Evolutionary conservation across 1,140 invertebrate genomes (phyloP), one percentile per base, ranked within the genome.

Genomic region (Branchinecta lynchi): DNA sequence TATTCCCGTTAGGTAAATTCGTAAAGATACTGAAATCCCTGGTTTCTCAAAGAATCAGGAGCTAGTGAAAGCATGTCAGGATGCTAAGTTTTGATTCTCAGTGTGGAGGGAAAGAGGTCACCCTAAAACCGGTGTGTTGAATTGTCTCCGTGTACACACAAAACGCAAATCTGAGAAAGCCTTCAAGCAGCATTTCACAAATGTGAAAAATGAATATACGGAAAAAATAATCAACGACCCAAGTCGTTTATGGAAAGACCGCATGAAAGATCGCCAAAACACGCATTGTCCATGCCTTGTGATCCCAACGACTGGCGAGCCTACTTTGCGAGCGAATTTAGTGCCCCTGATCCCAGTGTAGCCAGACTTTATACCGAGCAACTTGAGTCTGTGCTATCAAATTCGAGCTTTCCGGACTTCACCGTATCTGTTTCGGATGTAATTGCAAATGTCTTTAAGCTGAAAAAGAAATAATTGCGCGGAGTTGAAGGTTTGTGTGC

Each of bases 161-260:
- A 51, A 51, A 51, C 46, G 46, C n/a, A 51, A 51, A 51, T 51
- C n/a, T 51, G 9, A 51, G 46, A 51, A 51, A 51, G 46, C 46
- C 46, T 9, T 51, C 46, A 51, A 51, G 46, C 46, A 51, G 46
- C n/a, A n/a, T n/a, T n/a, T n/a, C n/a, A n/a, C n/a, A n/a, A n/a
- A n/a, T n/a, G n/a, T n/a, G n/a, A n/a, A n/a, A n/a, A n/a, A n/a
- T n/a, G n/a, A n/a, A n/a, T n/a, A n/a, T n/a, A n/a, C n/a, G n/a
- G n/a, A n/a, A n/a, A 51, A n/a, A 51, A 51, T 51, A 51, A 51
- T 51, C n/a, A 51, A 51, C n/a, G 46, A 51, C n/a, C n/a, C n/a
- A 9, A 51, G 46, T 51, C 46, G 46, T 51, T 51, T 51, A 51
- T 51, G 46, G 46, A 51, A 51, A 51, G 46, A 51, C n/a, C 46